Evolutionary conservation across 1,140 invertebrate species (phyloP).

Genomic region (Ips nitidus): DNA sequence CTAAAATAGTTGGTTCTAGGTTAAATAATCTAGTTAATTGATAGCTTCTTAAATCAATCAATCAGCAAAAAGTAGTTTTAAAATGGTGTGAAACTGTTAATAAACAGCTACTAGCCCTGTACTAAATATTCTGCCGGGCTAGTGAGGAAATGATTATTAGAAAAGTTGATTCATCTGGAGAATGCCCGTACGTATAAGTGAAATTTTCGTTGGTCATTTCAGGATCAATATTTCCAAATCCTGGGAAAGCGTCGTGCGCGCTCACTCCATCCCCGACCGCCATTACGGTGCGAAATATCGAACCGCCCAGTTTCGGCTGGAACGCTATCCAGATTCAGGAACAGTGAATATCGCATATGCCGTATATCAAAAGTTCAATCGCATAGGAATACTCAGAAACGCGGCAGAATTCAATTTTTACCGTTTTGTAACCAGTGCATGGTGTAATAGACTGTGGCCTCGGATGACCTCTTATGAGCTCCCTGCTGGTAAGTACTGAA

Average conservation of each 20-base stretch:
- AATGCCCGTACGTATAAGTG: conserved; percentile 35
- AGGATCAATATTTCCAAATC: conserved; percentile 41
- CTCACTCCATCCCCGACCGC: conserved; percentile 29
- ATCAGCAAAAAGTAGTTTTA: no score
- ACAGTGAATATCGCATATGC: conserved; percentile 35
- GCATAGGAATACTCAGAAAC: background rate
- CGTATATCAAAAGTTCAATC: conserved; percentile 34
- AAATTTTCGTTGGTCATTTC: conserved; percentile 43
- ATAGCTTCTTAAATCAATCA: no score
- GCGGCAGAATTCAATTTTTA: background rate
- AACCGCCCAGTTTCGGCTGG: conserved; percentile 33
- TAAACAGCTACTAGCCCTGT: no score
- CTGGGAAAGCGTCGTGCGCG: conserved; percentile 41
- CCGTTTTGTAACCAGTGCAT: conserved; percentile 35
- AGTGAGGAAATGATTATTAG: no score
- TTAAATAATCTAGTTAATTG: no score
- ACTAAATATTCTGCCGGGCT: no score
- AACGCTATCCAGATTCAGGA: background rate
- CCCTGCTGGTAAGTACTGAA: conserved; percentile 40
- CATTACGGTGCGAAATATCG: conserved; percentile 42
- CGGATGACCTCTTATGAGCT: conserved; percentile 44
- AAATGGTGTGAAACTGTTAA: no score
- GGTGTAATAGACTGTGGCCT: conserved; percentile 46
- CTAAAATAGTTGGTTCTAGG: no score
- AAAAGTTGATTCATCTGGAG: no score